Conservation (phyloP, 1,140 invertebrate genomes). For the Cotesia glomerata region DNA sequence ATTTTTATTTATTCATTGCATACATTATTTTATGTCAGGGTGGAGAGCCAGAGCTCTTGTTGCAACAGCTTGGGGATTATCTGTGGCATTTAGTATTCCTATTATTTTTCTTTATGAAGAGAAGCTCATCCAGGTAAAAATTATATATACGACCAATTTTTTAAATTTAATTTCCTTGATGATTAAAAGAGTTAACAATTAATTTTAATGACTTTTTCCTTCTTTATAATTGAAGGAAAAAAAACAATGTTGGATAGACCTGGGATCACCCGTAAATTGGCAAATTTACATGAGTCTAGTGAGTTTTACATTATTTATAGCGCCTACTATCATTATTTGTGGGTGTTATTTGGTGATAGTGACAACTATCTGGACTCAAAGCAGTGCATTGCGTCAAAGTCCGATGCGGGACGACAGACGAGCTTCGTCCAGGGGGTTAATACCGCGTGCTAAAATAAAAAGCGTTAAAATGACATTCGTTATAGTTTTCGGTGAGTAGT, state of each 20-base stretch:
- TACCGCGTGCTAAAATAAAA: slow-evolving; percentile 93
- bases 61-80: slow-evolving; percentile 81
- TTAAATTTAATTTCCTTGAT: too few relatives aligned
- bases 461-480: slow-evolving; percentile 98
- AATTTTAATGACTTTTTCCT: too few relatives aligned
- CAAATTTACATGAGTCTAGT: slow-evolving; percentile 89
- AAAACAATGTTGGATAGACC: slow-evolving; percentile 89
- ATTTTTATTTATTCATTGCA: neutral
- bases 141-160: neutral
- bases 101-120: slow-evolving; percentile 84
- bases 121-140: slow-evolving; percentile 72
- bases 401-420: slow-evolving; percentile 65
- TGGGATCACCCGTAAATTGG: slow-evolving; percentile 79
- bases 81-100: slow-evolving; percentile 83
- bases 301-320: slow-evolving; percentile 81
- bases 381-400: slow-evolving; percentile 62
- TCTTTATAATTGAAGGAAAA: slow-evolving; percentile 63
- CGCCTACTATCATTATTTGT: slow-evolving; percentile 89
- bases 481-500: slow-evolving; percentile 85
- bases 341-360: slow-evolving; percentile 92
- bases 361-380: slow-evolving; percentile 87
- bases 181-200: too few relatives aligned
- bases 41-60: slow-evolving; percentile 81
- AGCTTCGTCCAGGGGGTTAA: slow-evolving; percentile 83
- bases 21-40: slow-evolving; percentile 66